A percentile compares a stretch with the other conserved stretches of the same genome.
phyloP scores from a whole-genome alignment of 2,888 invertebrate species.

The Drosophila anomelani region DNA sequence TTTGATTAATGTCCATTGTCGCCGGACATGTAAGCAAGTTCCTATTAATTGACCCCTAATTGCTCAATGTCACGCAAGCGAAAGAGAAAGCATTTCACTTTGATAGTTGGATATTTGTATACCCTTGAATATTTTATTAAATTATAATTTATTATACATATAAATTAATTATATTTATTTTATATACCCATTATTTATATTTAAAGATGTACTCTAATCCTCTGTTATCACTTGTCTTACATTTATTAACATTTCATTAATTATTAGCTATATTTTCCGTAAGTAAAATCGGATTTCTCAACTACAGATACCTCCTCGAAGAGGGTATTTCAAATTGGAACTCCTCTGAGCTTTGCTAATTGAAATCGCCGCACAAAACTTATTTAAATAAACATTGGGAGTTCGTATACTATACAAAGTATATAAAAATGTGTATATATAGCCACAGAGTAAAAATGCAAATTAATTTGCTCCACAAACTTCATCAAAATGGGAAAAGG shows the following conservation, averaged over 20 bases:
- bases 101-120: background rate
- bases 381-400: slow-evolving; percentile 22
- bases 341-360: slow-evolving; percentile 18
- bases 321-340: background rate
- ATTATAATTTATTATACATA: background rate
- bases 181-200: background rate
- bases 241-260: too few species aligned
- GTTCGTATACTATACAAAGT: background rate
- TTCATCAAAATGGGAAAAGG: slow-evolving; percentile 49
- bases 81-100: background rate
- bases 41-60: slow-evolving; percentile 74
- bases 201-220: background rate
- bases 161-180: background rate
- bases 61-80: slow-evolving; percentile 60
- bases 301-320: too few species aligned
- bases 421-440: slow-evolving; percentile 2
- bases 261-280: background rate
- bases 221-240: too few species aligned
- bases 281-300: too few species aligned
- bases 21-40: slow-evolving; percentile 29
- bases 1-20: slow-evolving; percentile 68
- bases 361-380: slow-evolving; percentile 31
- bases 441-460: slow-evolving; percentile 56
- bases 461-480: slow-evolving; percentile 72
- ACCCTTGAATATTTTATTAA: background rate